Evolutionary conservation across 1,140 invertebrate species (phyloP).

Genomic region (Sycophaga agraensis): DNA sequence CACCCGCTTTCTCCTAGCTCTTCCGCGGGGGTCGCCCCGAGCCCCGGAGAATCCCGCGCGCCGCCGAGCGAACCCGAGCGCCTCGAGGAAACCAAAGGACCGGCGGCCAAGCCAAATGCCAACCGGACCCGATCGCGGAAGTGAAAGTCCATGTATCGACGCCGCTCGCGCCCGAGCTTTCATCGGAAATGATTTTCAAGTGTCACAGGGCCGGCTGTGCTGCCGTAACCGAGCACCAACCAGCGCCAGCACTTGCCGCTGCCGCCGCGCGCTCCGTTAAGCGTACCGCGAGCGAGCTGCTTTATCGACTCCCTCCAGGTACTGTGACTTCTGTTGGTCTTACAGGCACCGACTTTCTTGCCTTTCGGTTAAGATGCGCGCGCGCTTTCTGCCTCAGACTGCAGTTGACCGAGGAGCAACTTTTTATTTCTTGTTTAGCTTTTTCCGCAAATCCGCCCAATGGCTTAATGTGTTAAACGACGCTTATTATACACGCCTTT

Average conservation of each 20-base stretch:
- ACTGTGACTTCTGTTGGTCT: constrained; percentile 26
- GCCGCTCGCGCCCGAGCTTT: constrained; percentile 45
- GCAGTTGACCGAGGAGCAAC: too few relatives aligned
- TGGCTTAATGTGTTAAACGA: too few relatives aligned
- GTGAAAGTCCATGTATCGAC: constrained; percentile 42
- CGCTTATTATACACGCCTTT: too few relatives aligned
- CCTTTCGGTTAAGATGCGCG: constrained; percentile 4
- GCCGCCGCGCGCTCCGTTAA: neutral
- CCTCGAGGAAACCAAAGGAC: neutral
- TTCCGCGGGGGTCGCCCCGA: too few relatives aligned
- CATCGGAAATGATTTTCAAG: constrained; percentile 38
- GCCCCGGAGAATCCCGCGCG: too few relatives aligned
- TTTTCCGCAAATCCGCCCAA: too few relatives aligned
- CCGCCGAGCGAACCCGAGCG: neutral
- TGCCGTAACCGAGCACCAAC: neutral
- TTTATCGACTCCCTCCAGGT: too few relatives aligned
- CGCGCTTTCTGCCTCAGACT: neutral
- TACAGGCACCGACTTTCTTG: neutral
- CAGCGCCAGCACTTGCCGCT: neutral
- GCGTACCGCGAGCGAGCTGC: too few relatives aligned
- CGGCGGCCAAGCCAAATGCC: neutral
- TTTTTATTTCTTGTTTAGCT: too few relatives aligned
- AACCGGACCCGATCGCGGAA: constrained; percentile 42
- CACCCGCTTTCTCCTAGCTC: too few relatives aligned
- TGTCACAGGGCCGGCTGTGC: constrained; percentile 26